phyloP scores from a whole-genome alignment of 2,113 vertebrate genomes.

The Tachysurus vachellii region DNA sequence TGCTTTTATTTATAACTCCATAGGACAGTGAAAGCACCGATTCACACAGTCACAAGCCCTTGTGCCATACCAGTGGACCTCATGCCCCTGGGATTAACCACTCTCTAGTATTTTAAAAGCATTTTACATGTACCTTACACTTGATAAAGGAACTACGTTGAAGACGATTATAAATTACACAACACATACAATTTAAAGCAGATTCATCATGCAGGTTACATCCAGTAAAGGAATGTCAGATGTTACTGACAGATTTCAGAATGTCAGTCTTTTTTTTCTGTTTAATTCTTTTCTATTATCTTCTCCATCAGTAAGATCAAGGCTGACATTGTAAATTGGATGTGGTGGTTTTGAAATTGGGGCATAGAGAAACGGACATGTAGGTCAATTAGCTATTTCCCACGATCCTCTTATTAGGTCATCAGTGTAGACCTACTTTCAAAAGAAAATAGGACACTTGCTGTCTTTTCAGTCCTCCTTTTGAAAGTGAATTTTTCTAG shows the following conservation, averaged over 20 bases:
- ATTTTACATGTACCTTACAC: neutral
- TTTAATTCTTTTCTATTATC: neutral
- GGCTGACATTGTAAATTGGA: neutral
- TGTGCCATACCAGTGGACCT: neutral
- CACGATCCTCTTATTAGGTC: constrained; percentile 13
- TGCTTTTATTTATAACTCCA: neutral
- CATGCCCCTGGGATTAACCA: neutral
- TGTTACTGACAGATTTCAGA: neutral
- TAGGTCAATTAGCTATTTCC: constrained; percentile 2
- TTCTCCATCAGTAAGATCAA: neutral
- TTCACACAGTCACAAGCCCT: neutral
- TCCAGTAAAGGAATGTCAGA: neutral
- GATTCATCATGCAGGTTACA: neutral
- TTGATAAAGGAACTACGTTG: neutral
- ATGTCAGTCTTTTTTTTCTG: neutral
- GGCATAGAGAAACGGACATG: neutral
- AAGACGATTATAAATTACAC: neutral
- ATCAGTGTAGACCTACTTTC: constrained; percentile 4
- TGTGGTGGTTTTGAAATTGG: neutral
- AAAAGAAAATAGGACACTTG: constrained; percentile 3
- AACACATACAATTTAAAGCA: neutral
- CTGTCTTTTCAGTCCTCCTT: neutral
- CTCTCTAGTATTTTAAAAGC: neutral
- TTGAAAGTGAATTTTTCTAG: neutral
- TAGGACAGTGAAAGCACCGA: neutral